Base-by-base conservation (phyloP, 2,888 invertebrate genomes). In the Trissoscelio sp. region DNA sequence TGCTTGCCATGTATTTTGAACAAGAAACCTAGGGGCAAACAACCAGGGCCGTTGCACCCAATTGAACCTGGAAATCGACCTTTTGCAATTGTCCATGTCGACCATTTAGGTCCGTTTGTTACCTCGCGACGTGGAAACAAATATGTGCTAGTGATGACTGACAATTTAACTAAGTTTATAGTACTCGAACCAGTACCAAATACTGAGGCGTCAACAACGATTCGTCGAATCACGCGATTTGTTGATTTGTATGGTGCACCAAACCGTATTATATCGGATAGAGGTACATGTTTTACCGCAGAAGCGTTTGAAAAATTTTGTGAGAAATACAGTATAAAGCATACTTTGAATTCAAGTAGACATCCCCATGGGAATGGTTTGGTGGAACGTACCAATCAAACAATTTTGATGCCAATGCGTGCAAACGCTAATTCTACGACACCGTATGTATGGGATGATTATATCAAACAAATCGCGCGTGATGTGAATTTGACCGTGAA, bases 1-100 rank as follows among this genome's bases (percentile, higher is more conserved):
- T 48, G 48, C 6, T 6, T 48, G 24, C 48, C 22, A 12, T 48
- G 48, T 24, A 22, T 48, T 11, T 48, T 48, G n/a, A 48, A 22
- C 3, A 48, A 48, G 6, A 48, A 48, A 24, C 48, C 22, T 1
- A 22, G 12, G 5, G 48, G 48, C 1, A 12, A 24, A 3, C 24
- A 48, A n/a, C 48, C 48, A 0, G 48, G 48, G 1, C 6, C 0
- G 4, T 3, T 48, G 11, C 48, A 48, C 12, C 48, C 48, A 7
- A 48, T 48, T 4, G 22, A 22, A 0, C 48, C 24, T 0, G 48
- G 22, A 1, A 24, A 48, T 22, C 12, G 48, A 22, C 24, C 48
- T 0, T 48, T 48, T 12, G 1, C 24, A n/a, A n/a, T 24, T 1
- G 24, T 48, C 0, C 48, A 48, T 24, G n/a, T 12, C 22, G 22